Base-by-base conservation (phyloP, 2,113 vertebrate genomes). In the Scortum barcoo region DNA sequence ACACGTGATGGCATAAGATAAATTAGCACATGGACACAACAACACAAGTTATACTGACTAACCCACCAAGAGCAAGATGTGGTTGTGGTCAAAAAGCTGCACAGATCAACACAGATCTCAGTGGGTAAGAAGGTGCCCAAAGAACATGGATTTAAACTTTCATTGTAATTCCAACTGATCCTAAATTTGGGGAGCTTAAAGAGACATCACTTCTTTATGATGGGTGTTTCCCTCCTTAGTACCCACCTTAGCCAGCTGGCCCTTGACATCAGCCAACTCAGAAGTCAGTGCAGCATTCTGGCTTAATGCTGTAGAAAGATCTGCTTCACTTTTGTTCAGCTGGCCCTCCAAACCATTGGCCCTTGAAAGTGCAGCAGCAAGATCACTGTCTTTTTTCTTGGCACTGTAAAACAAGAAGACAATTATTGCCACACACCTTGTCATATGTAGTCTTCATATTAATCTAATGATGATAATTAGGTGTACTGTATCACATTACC, bases 331-430 rank as follows among this genome's bases (percentile, higher is more conserved):
- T 72, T 97, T 95, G 0, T 97, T 97, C 86, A 96, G 95, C 50
- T 97, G 94, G 5, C 95, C 92, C 80, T 99, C 98, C 85, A 99
- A 94, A 30, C 96, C 96, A 74, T 93, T 96, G 69, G 96, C 95
- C 10, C 97, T 96, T 20, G 96, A 96, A 87, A 96, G 81, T 1
- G 96, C 96, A 36, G 94, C 91, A 0, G 93, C 88, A 76, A 99
- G 93, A 74, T 99, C 98, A 0, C 90, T 92, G 38, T 99, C 97
- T 83, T 96, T 96, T 95, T 99, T 99, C 86, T 97, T 98, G 63
- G 93, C 95, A 89, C 98, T 99, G 82, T 0, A 93, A 88, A 16
- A 73, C 13, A 57, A 67, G 19, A 56, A 33, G 5, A 48, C 3
- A 19, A 19, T 83, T 76, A 68, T 14, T 22, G 14, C 11, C 14